phyloP scores from a whole-genome alignment of 2,113 vertebrate genomes.

The Forbesichthys agassizii region DNA sequence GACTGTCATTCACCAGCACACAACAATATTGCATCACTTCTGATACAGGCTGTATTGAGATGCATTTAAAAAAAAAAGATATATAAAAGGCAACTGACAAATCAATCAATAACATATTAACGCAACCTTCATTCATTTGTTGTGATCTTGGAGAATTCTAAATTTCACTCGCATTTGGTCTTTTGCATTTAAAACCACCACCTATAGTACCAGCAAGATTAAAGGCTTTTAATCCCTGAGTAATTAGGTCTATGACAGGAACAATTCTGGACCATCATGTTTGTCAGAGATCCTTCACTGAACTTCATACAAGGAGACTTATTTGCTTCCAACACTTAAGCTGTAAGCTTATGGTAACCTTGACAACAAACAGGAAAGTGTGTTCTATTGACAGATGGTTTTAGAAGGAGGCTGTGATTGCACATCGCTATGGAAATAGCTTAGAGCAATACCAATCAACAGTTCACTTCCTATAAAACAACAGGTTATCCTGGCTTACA shows the following conservation, averaged over 20 bases:
- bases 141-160: background rate
- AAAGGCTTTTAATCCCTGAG: background rate
- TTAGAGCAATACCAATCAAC: slow-evolving; percentile 55
- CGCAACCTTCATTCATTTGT: too few relatives aligned
- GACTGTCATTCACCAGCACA: slow-evolving; percentile 19
- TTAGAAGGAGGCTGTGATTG: slow-evolving; percentile 42
- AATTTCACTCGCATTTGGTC: background rate
- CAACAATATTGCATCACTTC: slow-evolving; percentile 24
- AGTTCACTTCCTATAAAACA: slow-evolving; percentile 50
- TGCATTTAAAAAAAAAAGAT: background rate
- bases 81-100: background rate
- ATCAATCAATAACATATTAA: background rate
- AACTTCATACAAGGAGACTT: slow-evolving; percentile 4
- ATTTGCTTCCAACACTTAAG: slow-evolving; percentile 19
- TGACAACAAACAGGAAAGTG: slow-evolving; percentile 50
- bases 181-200: background rate
- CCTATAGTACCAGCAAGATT: background rate
- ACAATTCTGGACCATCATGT: background rate
- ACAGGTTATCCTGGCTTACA: slow-evolving; percentile 53
- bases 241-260: slow-evolving; percentile 2
- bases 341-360: slow-evolving; percentile 40
- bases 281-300: background rate
- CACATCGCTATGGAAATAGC: slow-evolving; percentile 36
- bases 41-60: slow-evolving; percentile 5
- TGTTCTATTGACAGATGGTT: slow-evolving; percentile 38